Evolutionary conservation across 2,797 vertebrate genomes (phyloP).

Genomic region (Paguma larvata): DNA sequence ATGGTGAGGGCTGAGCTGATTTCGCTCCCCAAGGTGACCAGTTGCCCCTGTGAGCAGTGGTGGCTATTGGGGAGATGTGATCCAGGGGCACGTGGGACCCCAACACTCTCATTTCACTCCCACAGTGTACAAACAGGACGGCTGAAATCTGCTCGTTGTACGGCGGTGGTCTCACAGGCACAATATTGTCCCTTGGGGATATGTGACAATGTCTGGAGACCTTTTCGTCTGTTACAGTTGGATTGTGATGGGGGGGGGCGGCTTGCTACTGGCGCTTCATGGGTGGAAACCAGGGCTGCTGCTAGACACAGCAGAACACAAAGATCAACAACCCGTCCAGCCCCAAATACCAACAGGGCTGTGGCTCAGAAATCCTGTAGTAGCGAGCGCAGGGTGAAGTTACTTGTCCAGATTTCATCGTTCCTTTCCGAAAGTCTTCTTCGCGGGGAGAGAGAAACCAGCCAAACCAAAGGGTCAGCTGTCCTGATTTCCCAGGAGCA

Average conservation of each 20-base stretch:
- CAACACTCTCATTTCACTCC: neutral
- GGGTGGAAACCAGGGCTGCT: neutral
- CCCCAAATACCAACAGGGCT: neutral
- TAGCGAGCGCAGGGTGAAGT: neutral
- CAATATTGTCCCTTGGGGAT: neutral
- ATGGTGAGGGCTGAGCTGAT: neutral
- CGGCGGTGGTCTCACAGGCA: neutral
- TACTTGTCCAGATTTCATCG: neutral
- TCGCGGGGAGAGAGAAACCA: neutral
- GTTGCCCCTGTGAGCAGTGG: neutral
- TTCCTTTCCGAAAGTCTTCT: conserved; percentile 1
- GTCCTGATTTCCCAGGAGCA: neutral
- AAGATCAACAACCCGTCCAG: neutral
- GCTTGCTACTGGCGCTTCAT: neutral
- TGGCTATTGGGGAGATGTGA: neutral
- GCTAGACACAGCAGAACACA: neutral
- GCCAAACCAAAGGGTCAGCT: neutral
- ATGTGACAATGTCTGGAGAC: neutral
- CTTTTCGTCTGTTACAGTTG: neutral
- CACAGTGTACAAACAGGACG: neutral
- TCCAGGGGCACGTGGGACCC: neutral
- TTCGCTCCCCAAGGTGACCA: neutral
- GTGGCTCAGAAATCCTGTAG: neutral
- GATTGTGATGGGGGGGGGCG: neutral
- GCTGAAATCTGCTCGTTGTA: neutral